phyloP scores from a whole-genome alignment of 1,140 invertebrate genomes.

The Chrysomallon squamiferum region DNA sequence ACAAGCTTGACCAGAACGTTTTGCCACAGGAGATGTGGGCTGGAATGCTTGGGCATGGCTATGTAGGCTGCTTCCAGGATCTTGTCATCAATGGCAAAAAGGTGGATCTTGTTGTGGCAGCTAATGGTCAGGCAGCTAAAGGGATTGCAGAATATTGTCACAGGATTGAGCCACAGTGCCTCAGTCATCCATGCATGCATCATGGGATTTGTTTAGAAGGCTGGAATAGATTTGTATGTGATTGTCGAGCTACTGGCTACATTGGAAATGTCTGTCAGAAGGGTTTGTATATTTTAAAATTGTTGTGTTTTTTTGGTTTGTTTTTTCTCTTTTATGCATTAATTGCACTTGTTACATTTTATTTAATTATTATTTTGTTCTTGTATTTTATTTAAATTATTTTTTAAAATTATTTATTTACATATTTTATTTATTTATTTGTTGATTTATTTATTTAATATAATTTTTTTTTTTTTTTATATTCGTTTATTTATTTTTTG shows the following conservation, averaged over 20 bases:
- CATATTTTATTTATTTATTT: too few relatives aligned
- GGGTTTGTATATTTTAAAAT: constrained; percentile 39
- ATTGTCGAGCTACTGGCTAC: constrained; percentile 89
- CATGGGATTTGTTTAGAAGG: constrained; percentile 89
- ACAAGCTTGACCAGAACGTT: constrained; percentile 62
- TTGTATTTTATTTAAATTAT: constrained; percentile 6
- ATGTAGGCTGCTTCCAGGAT: constrained; percentile 94
- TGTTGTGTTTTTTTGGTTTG: too few relatives aligned
- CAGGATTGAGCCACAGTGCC: constrained; percentile 80
- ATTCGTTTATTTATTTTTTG: too few relatives aligned
- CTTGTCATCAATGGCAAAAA: constrained; percentile 90
- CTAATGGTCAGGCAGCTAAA: constrained; percentile 85
- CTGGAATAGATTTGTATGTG: constrained; percentile 96
- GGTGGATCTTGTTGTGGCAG: constrained; percentile 88
- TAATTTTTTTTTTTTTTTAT: too few relatives aligned
- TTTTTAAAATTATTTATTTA: too few relatives aligned
- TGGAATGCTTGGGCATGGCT: constrained; percentile 85
- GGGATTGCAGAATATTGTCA: constrained; percentile 48
- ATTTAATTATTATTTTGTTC: not conserved
- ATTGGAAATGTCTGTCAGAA: constrained; percentile 73
- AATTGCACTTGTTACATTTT: too few relatives aligned
- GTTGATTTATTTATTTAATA: too few relatives aligned
- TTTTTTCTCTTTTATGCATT: too few relatives aligned
- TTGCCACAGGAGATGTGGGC: constrained; percentile 91
- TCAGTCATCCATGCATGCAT: constrained; percentile 90